Conservation (phyloP, 2,113 vertebrate genomes). For the Lethenteron camtschaticum region DNA sequence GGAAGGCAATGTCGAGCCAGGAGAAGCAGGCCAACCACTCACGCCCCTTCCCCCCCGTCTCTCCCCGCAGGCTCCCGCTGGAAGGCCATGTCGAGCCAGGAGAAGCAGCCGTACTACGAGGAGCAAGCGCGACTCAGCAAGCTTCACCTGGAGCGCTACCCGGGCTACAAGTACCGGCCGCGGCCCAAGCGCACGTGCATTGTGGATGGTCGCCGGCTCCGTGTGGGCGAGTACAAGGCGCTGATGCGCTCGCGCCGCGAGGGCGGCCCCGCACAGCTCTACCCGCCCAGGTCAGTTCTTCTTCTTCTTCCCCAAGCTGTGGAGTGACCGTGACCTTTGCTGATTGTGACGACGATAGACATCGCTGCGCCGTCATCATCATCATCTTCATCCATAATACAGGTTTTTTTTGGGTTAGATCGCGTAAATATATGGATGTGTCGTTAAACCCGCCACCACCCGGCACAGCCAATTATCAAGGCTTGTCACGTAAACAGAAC, state of each 20-base stretch:
- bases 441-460: no score
- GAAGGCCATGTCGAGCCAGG: constrained; percentile 93
- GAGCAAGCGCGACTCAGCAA: constrained; percentile 84
- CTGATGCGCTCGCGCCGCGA: constrained; percentile 85
- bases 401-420: not conserved
- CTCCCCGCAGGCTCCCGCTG: constrained; percentile 50
- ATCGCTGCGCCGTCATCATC: not conserved
- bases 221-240: constrained; percentile 96
- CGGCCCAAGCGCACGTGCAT: constrained; percentile 89
- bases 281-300: constrained; percentile 39
- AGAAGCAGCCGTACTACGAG: constrained; percentile 95
- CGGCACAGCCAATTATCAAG: no score
- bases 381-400: not conserved
- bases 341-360: not conserved
- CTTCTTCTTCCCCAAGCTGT: not conserved
- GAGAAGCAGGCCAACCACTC: constrained; percentile 86
- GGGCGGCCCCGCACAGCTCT: constrained; percentile 47
- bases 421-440: no score
- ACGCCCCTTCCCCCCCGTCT: no score
- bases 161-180: constrained; percentile 90
- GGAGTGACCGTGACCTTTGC: not conserved
- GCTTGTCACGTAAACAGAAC: no score
- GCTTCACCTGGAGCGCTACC: constrained; percentile 91
- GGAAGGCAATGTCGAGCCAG: constrained; percentile 92
- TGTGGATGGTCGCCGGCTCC: constrained; percentile 68